Evolutionary conservation across 35 echinoderm and acorn worm genomes (phyloP).

Genomic region (Holothuria glaberrima): DNA sequence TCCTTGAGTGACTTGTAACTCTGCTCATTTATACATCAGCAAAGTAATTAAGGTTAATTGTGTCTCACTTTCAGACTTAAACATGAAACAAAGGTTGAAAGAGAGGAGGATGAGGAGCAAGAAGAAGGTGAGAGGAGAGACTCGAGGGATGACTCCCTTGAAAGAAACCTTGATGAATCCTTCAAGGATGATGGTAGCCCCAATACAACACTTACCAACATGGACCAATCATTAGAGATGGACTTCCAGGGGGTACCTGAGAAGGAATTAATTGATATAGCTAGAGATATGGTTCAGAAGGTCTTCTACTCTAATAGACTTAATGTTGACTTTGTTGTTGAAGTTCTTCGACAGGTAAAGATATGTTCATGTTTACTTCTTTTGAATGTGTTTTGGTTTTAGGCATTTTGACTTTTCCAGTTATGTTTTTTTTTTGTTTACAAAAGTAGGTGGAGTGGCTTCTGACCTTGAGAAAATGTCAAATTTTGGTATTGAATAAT

Average conservation of each 20-base stretch:
- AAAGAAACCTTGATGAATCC: constrained; percentile 74
- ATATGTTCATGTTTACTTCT: too few relatives aligned
- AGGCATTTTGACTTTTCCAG: too few relatives aligned
- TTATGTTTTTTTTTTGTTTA: too few relatives aligned
- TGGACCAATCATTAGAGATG: constrained; percentile 53
- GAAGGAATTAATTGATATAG: constrained; percentile 62
- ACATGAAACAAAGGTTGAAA: constrained; percentile 29
- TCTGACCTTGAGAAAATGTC: too few relatives aligned
- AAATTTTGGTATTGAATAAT: too few relatives aligned
- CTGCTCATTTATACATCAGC: too few relatives aligned
- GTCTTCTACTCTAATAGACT: constrained; percentile 89
- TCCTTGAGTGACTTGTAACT: too few relatives aligned
- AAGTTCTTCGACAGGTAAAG: constrained; percentile 93
- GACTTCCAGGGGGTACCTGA: constrained; percentile 58
- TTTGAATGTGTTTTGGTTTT: too few relatives aligned
- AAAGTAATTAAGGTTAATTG: neutral
- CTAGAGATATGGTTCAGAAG: constrained; percentile 75
- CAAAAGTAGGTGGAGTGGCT: too few relatives aligned
- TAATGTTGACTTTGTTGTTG: constrained; percentile 95
- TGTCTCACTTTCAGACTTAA: constrained; percentile 17
- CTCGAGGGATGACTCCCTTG: constrained; percentile 74
- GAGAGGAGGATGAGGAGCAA: constrained; percentile 38
- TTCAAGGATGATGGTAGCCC: constrained; percentile 77
- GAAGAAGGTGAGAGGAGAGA: constrained; percentile 61
- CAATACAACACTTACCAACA: constrained; percentile 68